These are phyloP conservation scores for Zhuqinia jingwanae DNA, from an alignment of 2,888 invertebrate species.

Conservation along the genomic window DNA sequence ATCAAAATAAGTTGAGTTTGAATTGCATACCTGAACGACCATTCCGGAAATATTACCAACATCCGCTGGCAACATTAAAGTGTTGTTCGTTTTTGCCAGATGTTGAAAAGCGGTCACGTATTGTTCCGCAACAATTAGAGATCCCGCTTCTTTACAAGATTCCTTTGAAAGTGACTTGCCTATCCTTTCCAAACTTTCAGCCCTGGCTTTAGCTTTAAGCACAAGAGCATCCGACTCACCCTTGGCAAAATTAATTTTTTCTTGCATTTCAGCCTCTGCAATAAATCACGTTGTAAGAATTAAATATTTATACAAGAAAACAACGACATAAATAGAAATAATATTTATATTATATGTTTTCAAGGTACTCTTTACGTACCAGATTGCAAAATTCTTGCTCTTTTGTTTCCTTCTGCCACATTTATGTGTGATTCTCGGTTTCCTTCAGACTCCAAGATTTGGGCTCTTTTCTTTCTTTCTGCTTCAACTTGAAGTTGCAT, in stretches of 20 bases:
- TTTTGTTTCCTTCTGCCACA: conserved; percentile 97
- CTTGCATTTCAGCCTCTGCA: conserved; percentile 94
- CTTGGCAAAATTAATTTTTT: conserved; percentile 95
- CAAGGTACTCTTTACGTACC: too few species aligned
- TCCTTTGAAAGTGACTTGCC: conserved; percentile 85
- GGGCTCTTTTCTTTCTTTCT: conserved; percentile 96
- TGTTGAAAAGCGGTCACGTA: conserved; percentile 97
- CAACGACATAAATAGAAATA: too few species aligned
- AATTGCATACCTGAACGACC: conserved; percentile 88
- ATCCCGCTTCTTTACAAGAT: conserved; percentile 94
- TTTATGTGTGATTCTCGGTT: conserved; percentile 95
- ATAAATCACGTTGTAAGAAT: conserved; percentile 5
- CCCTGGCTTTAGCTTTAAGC: conserved; percentile 94
- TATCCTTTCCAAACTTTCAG: conserved; percentile 90
- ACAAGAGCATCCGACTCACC: conserved; percentile 96
- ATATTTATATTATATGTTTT: too few species aligned
- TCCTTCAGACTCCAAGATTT: conserved; percentile 98
- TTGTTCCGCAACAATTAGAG: conserved; percentile 95
- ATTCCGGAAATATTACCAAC: conserved; percentile 90
- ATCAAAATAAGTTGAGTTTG: background rate
- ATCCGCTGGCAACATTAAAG: conserved; percentile 95
- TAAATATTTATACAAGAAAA: background rate
- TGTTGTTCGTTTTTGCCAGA: conserved; percentile 95
- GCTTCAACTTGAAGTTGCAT: conserved; percentile 99
- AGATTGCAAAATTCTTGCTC: conserved; percentile 94